These are phyloP conservation scores for Sebastes steindachneri DNA, from an alignment of 2,797 vertebrate species.

Conservation along the genomic window DNA sequence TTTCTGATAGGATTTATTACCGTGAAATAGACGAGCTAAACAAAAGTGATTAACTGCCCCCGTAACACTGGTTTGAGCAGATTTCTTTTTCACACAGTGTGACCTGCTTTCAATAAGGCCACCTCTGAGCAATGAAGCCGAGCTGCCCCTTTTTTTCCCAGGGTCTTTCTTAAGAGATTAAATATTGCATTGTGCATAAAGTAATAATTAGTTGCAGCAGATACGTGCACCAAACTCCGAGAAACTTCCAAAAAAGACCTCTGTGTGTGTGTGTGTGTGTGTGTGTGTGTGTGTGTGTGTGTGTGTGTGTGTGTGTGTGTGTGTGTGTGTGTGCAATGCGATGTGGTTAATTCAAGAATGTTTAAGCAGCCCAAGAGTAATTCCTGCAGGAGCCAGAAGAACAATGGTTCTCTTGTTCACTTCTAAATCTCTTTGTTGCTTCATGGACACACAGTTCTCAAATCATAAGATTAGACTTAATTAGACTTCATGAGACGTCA, in stretches of 20 bases:
- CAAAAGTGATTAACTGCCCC: conserved; percentile 47
- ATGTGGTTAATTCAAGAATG: conserved; percentile 77
- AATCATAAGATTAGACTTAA: conserved; percentile 51
- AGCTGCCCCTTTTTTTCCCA: conserved; percentile 30
- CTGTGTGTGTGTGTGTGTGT: background rate
- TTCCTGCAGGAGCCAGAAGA: conserved; percentile 74
- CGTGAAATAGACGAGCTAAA: conserved; percentile 44
- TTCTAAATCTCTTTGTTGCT: conserved; percentile 70
- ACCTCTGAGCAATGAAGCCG: conserved; percentile 31
- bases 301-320: conserved; percentile 18
- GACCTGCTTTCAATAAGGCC: conserved; percentile 59
- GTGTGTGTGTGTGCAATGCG: conserved; percentile 41
- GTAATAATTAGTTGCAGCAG: conserved; percentile 57
- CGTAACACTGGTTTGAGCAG: conserved; percentile 12
- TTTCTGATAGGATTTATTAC: conserved; percentile 42
- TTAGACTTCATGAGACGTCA: conserved; percentile 17
- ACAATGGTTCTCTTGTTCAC: conserved; percentile 82
- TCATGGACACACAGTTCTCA: conserved; percentile 42
- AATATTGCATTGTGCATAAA: conserved; percentile 54
- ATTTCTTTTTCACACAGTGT: conserved; percentile 44
- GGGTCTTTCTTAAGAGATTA: conserved; percentile 54
- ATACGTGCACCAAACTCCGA: conserved; percentile 44
- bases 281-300: no score
- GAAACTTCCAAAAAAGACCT: conserved; percentile 32
- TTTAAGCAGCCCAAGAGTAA: conserved; percentile 79